Base-by-base conservation (phyloP, 2,113 vertebrate genomes). In the Nibea albiflora region DNA sequence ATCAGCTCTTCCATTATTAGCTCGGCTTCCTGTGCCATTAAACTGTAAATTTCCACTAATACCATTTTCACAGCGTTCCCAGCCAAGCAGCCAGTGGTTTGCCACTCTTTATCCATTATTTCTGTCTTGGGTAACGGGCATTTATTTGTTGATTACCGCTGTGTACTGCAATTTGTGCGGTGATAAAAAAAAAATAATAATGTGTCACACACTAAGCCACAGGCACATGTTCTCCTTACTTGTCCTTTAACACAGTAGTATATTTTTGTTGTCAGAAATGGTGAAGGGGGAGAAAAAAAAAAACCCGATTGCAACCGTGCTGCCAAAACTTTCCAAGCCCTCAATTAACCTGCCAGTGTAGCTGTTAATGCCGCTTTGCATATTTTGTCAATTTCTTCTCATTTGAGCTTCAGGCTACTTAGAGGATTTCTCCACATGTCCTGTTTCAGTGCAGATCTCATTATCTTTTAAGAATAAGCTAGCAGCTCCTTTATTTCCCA, bases 321-420 rank as follows among this genome's bases (percentile, higher is more conserved):
- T 85, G 88, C 82, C 86, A 90, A 90, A 93, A 87, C 85, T 91
- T 91, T 79, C 87, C 78, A 47, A 92, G 93, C 93, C 93, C 94
- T 85, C 93, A 94, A 95, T 95, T 94, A 95, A 95, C 93, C 93
- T 85, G 80, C 85, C 64, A 88, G 76, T 84, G 79, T 88, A 88
- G 89, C 87, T 61, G 81, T 80, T 93, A 92, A 91, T 90, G 77
- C 90, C 61, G 69, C 89, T 93, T 89, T 90, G 89, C 89, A 89
- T 90, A 89, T 91, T 94, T 87, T 78, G 84, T 86, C 88, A 49
- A 78, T 88, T 92, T 87, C 77, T 86, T 77, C 83, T 78, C 79
- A 73, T 92, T 90, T 91, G 81, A 87, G 88, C 86, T 90, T 84
- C 76, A 66, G 89, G 89, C 86, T 88, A 81, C 88, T 90, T 91